Conservation (phyloP, 2,113 vertebrate species). For the Hippolais icterina region DNA sequence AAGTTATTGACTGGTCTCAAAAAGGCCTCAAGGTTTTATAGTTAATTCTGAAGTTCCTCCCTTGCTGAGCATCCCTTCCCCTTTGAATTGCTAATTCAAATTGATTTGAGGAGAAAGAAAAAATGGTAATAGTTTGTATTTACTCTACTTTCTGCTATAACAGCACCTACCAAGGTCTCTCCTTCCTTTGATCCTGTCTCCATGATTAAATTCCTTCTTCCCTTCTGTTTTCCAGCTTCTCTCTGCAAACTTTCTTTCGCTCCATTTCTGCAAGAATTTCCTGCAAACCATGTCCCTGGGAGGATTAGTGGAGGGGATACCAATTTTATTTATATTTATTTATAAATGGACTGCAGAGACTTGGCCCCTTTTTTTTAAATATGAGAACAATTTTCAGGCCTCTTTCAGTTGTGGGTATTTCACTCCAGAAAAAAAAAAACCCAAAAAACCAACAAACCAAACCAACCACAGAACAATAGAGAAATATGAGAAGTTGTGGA, state of each 20-base stretch:
- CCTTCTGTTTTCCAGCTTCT: constrained; percentile 55
- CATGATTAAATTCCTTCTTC: background rate
- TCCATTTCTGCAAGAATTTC: constrained; percentile 14
- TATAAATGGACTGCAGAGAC: background rate
- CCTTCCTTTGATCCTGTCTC: background rate
- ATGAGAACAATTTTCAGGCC: background rate
- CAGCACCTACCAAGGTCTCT: background rate
- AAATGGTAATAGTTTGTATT: background rate
- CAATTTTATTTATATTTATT: constrained; percentile 8
- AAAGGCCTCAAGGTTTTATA: background rate
- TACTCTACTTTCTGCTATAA: background rate
- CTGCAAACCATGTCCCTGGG: background rate
- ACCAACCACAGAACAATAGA: background rate
- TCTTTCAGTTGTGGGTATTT: background rate
- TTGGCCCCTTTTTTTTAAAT: background rate
- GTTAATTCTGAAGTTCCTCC: background rate
- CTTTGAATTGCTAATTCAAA: background rate
- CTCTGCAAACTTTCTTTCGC: background rate
- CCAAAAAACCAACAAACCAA: background rate
- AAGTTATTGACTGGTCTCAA: background rate
- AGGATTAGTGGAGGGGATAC: background rate
- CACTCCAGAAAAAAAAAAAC: background rate
- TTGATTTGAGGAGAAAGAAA: background rate
- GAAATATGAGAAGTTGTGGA: background rate
- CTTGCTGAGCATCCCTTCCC: background rate